A percentile compares a stretch with the other conserved stretches of the same genome.
Evolutionary conservation across 2,797 vertebrate species (phyloP).

Genomic region (Hippoglossus hippoglossus): DNA sequence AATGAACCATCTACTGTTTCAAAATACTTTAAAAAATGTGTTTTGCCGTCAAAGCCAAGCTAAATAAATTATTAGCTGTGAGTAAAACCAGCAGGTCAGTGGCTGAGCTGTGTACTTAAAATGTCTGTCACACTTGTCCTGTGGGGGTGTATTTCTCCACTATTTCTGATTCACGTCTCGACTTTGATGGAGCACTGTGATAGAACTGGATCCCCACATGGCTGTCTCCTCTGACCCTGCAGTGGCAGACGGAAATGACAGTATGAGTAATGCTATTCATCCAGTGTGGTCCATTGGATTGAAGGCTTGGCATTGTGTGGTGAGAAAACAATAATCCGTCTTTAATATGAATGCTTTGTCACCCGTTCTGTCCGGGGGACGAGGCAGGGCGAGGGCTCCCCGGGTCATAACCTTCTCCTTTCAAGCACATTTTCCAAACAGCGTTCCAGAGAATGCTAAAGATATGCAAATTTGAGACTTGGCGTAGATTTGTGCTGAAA

Average conservation of each 20-base stretch:
- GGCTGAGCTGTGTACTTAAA: constrained; percentile 37
- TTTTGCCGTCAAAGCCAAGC: constrained; percentile 6
- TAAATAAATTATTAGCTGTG: constrained; percentile 7
- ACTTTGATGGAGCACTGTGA: constrained; percentile 74
- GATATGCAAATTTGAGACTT: constrained; percentile 53
- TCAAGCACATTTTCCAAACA: constrained; percentile 25
- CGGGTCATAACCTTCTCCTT: constrained; percentile 35
- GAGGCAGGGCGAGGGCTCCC: constrained; percentile 3
- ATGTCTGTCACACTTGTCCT: constrained; percentile 55
- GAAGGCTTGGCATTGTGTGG: constrained; percentile 61
- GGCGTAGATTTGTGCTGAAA: constrained; percentile 53
- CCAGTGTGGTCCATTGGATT: constrained; percentile 67
- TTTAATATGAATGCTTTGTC: constrained; percentile 76
- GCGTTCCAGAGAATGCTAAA: constrained; percentile 44
- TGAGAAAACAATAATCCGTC: constrained; percentile 73
- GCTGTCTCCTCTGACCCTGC: constrained; percentile 63
- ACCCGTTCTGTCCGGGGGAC: constrained; percentile 34
- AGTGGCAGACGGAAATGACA: constrained; percentile 66
- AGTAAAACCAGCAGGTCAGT: constrained; percentile 15
- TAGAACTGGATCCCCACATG: constrained; percentile 63
- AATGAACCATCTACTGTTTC: constrained; percentile 14
- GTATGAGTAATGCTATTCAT: constrained; percentile 78
- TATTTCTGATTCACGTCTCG: constrained; percentile 60
- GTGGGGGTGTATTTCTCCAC: constrained; percentile 42
- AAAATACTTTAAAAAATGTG: background rate